Percentiles rank a stretch among this genome's conserved stretches.
Evolutionary conservation across 2,888 invertebrate genomes (phyloP).

Genomic region (Caprella mutica): DNA sequence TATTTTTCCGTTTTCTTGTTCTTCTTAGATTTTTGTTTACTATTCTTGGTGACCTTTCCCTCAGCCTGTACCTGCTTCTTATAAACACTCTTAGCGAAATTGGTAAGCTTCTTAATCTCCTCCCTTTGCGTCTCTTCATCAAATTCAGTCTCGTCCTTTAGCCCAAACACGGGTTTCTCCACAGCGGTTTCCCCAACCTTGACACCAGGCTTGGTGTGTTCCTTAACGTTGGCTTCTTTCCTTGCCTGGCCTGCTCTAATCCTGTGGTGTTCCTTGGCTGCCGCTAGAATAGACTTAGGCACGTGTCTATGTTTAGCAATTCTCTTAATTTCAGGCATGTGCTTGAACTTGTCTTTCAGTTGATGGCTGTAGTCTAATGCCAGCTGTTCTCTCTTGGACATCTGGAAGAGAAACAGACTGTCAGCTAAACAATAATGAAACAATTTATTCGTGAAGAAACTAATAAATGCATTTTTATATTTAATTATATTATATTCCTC

Average conservation of each 20-base stretch:
- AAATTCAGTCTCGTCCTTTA: conserved; percentile 20
- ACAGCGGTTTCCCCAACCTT: conserved; percentile 68
- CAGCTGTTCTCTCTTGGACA: conserved; percentile 73
- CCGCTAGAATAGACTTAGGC: conserved; percentile 77
- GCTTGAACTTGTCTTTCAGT: conserved; percentile 79
- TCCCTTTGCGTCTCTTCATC: background rate
- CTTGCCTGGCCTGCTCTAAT: conserved; percentile 60
- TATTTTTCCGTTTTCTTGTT: too few species aligned
- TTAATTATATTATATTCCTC: too few species aligned
- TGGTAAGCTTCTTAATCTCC: background rate
- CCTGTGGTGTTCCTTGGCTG: conserved; percentile 60
- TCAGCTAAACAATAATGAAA: too few species aligned
- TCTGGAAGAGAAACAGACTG: conserved; percentile 34
- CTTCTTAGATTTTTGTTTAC: too few species aligned
- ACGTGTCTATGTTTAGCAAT: conserved; percentile 90
- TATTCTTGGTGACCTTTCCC: too few species aligned
- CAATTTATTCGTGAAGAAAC: too few species aligned
- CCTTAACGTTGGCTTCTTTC: conserved; percentile 72
- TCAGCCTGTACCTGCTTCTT: too few species aligned
- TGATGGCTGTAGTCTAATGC: conserved; percentile 76
- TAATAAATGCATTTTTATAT: too few species aligned
- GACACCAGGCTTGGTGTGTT: conserved; percentile 74
- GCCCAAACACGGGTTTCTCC: conserved; percentile 56
- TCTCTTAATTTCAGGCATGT: conserved; percentile 83
- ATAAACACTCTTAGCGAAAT: too few species aligned